Conservation (phyloP, 2,888 invertebrate species). For the Drosophila sordidapex region DNA sequence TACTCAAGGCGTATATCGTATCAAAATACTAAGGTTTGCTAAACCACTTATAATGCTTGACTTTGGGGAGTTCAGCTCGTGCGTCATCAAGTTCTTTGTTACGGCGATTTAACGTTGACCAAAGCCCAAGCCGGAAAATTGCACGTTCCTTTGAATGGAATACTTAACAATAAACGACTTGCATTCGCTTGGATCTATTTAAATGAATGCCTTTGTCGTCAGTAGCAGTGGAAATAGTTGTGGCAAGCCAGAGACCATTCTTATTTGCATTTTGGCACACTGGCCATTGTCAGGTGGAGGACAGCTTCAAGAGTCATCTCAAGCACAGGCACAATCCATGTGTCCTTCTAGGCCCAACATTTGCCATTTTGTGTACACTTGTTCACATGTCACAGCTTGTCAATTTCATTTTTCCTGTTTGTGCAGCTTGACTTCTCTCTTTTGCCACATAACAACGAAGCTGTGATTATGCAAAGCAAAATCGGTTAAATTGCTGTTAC, state of each 20-base stretch:
- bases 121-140: background rate
- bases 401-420: conserved; percentile 1
- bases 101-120: conserved; percentile 9
- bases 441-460: background rate
- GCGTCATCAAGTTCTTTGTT: conserved; percentile 2
- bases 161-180: conserved; percentile 32
- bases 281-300: conserved; percentile 33
- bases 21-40: background rate
- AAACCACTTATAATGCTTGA: background rate
- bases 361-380: conserved; percentile 8
- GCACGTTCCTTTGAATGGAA: conserved; percentile 8
- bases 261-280: conserved; percentile 29
- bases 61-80: background rate
- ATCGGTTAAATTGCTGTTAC: background rate
- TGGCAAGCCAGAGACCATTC: conserved; percentile 1
- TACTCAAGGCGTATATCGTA: background rate
- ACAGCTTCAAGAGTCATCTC: conserved; percentile 25
- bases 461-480: background rate
- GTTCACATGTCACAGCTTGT: conserved; percentile 16
- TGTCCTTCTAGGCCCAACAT: conserved; percentile 15
- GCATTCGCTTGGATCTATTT: conserved; percentile 26
- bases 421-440: background rate
- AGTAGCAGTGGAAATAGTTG: background rate
- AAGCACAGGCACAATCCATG: conserved; percentile 19
- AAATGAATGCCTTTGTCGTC: conserved; percentile 7